Evolutionary conservation across 2,888 invertebrate species (phyloP).

Genomic region (Euzophera pinguis): DNA sequence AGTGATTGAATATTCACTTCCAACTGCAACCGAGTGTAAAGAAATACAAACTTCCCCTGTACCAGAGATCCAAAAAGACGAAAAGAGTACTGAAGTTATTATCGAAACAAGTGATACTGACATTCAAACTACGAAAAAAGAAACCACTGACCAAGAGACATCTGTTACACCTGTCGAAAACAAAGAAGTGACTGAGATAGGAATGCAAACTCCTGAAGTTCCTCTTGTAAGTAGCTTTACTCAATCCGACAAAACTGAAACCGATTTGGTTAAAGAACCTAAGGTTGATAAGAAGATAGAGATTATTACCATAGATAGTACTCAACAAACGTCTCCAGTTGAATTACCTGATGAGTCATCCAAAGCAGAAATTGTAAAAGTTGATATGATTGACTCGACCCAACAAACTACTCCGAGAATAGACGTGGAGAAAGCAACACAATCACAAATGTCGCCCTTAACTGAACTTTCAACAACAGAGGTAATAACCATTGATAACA

Average conservation of each 20-base stretch:
- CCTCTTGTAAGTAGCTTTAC: slow-evolving; percentile 55
- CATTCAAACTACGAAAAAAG: slow-evolving; percentile 56
- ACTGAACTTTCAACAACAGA: slow-evolving; percentile 17
- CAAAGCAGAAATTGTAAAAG: slow-evolving; percentile 25
- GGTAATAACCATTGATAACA: slow-evolving; percentile 38
- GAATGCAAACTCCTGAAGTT: slow-evolving; percentile 62
- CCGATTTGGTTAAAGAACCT: slow-evolving; percentile 24
- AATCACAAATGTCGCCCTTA: not conserved
- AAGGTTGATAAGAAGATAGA: slow-evolving; percentile 26
- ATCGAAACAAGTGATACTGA: slow-evolving; percentile 61
- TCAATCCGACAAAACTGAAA: slow-evolving; percentile 63
- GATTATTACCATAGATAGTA: slow-evolving; percentile 39
- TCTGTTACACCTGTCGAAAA: slow-evolving; percentile 55
- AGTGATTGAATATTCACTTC: slow-evolving; percentile 43
- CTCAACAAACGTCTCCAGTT: slow-evolving; percentile 44
- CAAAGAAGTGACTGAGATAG: slow-evolving; percentile 49
- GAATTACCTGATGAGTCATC: slow-evolving; percentile 30
- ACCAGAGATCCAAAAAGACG: slow-evolving; percentile 46
- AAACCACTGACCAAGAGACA: slow-evolving; percentile 58
- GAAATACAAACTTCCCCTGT: slow-evolving; percentile 79
- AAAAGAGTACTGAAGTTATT: slow-evolving; percentile 60
- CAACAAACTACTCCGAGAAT: slow-evolving; percentile 46
- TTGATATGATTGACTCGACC: slow-evolving; percentile 39
- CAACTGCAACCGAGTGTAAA: slow-evolving; percentile 65
- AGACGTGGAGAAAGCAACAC: not conserved